Percentiles rank a stretch among this genome's conserved stretches.
Evolutionary conservation across 2,113 vertebrate species (phyloP).

Genomic region (Chiloscyllium plagiosum): DNA sequence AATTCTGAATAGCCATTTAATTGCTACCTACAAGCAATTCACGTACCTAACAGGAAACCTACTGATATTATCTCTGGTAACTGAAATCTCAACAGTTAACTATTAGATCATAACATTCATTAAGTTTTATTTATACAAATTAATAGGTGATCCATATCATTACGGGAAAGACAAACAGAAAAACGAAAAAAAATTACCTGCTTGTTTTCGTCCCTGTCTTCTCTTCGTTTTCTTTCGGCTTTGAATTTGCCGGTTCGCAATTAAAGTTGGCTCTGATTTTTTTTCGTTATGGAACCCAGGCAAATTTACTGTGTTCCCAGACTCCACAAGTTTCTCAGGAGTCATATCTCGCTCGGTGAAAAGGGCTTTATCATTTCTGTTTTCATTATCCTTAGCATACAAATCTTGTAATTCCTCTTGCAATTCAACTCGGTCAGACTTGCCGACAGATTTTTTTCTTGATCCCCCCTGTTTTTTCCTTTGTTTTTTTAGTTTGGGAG

Average conservation of each 20-base stretch:
- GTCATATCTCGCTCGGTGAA: not conserved
- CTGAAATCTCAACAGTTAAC: not conserved
- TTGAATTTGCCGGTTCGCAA: not conserved
- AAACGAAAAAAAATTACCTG: not conserved
- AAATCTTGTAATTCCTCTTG: not conserved
- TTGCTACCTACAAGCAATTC: not conserved
- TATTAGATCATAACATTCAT: not conserved
- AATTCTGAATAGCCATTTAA: not conserved
- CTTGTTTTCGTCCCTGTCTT: not conserved
- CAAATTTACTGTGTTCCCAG: not conserved
- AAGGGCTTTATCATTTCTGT: not conserved
- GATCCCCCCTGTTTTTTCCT: not conserved
- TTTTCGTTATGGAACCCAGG: not conserved
- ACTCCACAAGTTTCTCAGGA: not conserved
- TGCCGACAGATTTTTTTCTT: not conserved
- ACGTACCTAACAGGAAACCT: not conserved
- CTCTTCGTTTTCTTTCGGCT: not conserved
- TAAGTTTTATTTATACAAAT: not conserved
- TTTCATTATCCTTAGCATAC: not conserved
- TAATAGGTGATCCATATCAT: not conserved
- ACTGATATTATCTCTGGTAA: not conserved
- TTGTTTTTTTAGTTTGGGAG: constrained; percentile 16
- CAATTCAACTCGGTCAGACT: not conserved
- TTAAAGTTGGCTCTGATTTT: not conserved
- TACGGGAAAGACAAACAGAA: not conserved